Evolutionary conservation across 2,113 vertebrate genomes (phyloP).

Genomic region (Danio rerio): GRCz12tu NC_133192.1:20213501-20214000

Average conservation of each 20-base stretch:
- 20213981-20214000: constrained; percentile 25
- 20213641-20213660: not conserved
- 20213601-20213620: too few relatives aligned
- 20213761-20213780: not conserved
- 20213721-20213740: constrained; percentile 13
- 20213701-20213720: not conserved
- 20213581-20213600: too few relatives aligned
- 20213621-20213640: too few relatives aligned
- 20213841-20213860: constrained; percentile 11
- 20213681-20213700: not conserved
- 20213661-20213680: constrained; percentile 14
- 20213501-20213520: not conserved
- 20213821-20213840: constrained; percentile 25
- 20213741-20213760: constrained; percentile 17
- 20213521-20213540: not conserved
- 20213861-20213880: not conserved
- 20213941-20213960: not conserved
- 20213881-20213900: constrained; percentile 1
- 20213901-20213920: not conserved
- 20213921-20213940: not conserved
- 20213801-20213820: constrained; percentile 26
- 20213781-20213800: not conserved
- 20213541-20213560: not conserved
- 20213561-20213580: not conserved
- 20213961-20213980: not conserved